Percentiles rank a stretch among this genome's conserved stretches.
Conservation (phyloP, 2,888 invertebrate species). For the Nomada hirtipes region DNA sequence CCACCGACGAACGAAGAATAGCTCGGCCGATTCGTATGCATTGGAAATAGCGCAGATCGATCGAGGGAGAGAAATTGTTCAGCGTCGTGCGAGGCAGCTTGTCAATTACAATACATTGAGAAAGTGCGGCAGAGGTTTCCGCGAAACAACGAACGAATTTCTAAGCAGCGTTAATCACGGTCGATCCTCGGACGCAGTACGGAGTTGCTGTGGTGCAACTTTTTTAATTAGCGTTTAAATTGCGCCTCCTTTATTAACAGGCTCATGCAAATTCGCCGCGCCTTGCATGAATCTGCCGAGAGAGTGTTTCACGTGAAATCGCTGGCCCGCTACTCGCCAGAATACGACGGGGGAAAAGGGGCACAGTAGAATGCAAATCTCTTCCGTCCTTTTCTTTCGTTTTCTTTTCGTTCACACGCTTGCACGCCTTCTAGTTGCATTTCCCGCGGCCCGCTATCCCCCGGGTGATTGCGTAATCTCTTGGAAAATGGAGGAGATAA, state of each 20-base stretch:
- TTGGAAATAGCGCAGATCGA: too few relatives aligned
- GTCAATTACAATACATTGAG: too few relatives aligned
- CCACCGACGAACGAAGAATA: too few relatives aligned
- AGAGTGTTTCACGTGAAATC: slow-evolving; percentile 27
- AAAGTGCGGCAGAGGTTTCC: not conserved
- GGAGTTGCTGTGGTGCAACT: slow-evolving; percentile 41
- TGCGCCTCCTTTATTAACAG: slow-evolving; percentile 60
- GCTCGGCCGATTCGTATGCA: too few relatives aligned
- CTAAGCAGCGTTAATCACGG: slow-evolving; percentile 15
- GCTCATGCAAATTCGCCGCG: slow-evolving; percentile 58
- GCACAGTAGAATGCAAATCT: slow-evolving; percentile 40
- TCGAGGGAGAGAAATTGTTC: too few relatives aligned
- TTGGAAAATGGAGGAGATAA: slow-evolving; percentile 23
- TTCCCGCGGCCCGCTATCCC: slow-evolving; percentile 12
- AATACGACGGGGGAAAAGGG: slow-evolving; percentile 34
- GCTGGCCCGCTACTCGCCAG: not conserved
- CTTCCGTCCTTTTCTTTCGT: not conserved
- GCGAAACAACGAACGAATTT: slow-evolving; percentile 2
- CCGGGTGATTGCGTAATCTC: slow-evolving; percentile 18
- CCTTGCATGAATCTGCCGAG: slow-evolving; percentile 1
- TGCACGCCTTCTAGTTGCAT: slow-evolving; percentile 27
- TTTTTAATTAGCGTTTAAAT: slow-evolving; percentile 63
- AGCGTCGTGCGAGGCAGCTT: too few relatives aligned
- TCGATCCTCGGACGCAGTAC: not conserved
- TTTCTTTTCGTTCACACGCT: not conserved